These are phyloP conservation scores for Phodopus roborovskii DNA, from an alignment of 2,113 vertebrate species.

Conservation along the genomic window DNA sequence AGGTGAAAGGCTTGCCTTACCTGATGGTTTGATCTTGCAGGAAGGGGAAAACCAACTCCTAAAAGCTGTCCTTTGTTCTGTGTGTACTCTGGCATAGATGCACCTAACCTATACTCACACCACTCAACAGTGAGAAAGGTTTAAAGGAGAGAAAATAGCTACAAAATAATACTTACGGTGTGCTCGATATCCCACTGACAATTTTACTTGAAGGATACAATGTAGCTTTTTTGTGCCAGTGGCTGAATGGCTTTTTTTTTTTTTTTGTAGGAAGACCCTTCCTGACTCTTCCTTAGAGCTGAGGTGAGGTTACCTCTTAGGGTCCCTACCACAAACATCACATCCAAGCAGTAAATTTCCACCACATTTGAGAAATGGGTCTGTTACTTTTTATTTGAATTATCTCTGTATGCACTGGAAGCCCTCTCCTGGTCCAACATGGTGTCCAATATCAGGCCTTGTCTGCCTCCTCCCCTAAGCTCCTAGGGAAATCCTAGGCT, in stretches of 20 bases:
- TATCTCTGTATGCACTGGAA: not conserved
- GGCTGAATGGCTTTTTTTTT: not conserved
- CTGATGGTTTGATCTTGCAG: not conserved
- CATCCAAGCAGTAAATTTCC: not conserved
- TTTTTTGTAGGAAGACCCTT: not conserved
- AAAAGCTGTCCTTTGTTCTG: not conserved
- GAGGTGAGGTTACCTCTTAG: not conserved
- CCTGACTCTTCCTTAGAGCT: not conserved
- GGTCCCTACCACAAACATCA: not conserved
- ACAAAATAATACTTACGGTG: accelerated
- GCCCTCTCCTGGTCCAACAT: not conserved
- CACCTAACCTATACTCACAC: too few species aligned
- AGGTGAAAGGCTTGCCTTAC: not conserved
- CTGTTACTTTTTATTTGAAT: not conserved
- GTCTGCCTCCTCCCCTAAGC: not conserved
- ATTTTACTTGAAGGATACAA: not conserved
- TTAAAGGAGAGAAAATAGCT: not conserved
- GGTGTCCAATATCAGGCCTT: not conserved
- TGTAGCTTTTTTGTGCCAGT: too few species aligned
- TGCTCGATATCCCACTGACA: accelerated
- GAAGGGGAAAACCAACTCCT: not conserved
- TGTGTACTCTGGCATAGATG: not conserved
- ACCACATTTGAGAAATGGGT: not conserved
- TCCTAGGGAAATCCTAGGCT: not conserved
- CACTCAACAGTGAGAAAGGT: too few species aligned